Evolutionary conservation across 2,797 vertebrate species (phyloP).

Genomic region (Muscicapa comitata): DNA sequence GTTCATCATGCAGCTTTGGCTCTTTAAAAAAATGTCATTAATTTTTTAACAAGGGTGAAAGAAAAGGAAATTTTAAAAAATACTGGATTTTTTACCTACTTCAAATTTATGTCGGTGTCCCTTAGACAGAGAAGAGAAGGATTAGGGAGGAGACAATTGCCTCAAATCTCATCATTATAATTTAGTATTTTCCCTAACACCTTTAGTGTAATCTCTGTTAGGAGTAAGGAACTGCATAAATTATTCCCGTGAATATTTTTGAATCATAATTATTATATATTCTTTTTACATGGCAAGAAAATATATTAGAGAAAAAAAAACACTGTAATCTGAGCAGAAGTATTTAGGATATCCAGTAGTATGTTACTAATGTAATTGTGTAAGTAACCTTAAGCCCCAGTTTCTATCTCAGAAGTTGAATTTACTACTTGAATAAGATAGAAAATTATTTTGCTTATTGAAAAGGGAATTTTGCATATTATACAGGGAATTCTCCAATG

Average conservation of each 20-base stretch:
- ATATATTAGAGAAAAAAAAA: not conserved
- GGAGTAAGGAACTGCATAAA: not conserved
- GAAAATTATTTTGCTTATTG: not conserved
- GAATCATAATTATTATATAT: not conserved
- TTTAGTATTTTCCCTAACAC: not conserved
- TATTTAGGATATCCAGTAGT: not conserved
- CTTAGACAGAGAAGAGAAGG: not conserved
- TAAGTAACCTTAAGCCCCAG: not conserved
- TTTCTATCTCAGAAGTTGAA: not conserved
- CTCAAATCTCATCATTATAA: not conserved
- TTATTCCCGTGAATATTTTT: not conserved
- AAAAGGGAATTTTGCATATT: not conserved
- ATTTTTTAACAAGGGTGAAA: not conserved
- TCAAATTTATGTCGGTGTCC: not conserved
- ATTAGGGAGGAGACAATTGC: not conserved
- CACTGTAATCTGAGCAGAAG: not conserved
- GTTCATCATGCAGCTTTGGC: accelerated
- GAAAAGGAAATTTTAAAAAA: not conserved
- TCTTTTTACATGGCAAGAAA: not conserved
- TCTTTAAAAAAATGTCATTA: not conserved
- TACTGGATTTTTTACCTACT: not conserved
- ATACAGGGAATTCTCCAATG: not conserved
- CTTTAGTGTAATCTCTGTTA: not conserved
- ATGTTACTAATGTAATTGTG: not conserved
- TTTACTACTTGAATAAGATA: not conserved